A percentile compares a stretch with the other conserved stretches of the same genome.
Conservation (phyloP, 2,888 invertebrate species). For the Drosophila demipolita region DNA sequence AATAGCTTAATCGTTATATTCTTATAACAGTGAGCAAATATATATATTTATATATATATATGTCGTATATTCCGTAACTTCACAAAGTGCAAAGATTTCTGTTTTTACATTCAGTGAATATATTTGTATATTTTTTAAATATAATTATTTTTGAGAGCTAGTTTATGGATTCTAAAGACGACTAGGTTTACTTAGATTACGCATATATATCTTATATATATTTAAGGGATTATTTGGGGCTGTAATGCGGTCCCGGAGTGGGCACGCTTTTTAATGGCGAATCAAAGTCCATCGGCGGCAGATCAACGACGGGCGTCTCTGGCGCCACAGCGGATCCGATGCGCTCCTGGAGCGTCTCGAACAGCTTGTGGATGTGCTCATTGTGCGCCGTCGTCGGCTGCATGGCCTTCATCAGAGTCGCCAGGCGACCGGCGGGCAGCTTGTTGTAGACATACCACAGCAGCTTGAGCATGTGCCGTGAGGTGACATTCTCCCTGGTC, state of each 20-base stretch:
- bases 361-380: conserved; percentile 93
- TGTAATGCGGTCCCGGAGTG: conserved; percentile 90
- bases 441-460: conserved; percentile 94
- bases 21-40: background rate
- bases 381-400: conserved; percentile 90
- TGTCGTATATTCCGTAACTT: background rate
- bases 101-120: background rate
- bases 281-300: conserved; percentile 90
- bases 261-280: conserved; percentile 95
- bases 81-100: background rate
- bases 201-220: background rate
- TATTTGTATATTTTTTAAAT: background rate
- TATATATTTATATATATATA: background rate
- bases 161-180: conserved; percentile 8
- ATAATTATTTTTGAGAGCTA: background rate
- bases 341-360: conserved; percentile 92
- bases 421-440: conserved; percentile 88
- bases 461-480: conserved; percentile 93
- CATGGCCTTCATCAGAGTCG: conserved; percentile 86
- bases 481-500: conserved; percentile 94
- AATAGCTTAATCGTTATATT: background rate
- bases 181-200: conserved; percentile 16
- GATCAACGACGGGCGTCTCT: conserved; percentile 89
- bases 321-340: conserved; percentile 88
- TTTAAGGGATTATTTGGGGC: conserved; percentile 41